Evolutionary conservation across 2,113 vertebrate species (phyloP).

Genomic region (Dromaius novaehollandiae): DNA sequence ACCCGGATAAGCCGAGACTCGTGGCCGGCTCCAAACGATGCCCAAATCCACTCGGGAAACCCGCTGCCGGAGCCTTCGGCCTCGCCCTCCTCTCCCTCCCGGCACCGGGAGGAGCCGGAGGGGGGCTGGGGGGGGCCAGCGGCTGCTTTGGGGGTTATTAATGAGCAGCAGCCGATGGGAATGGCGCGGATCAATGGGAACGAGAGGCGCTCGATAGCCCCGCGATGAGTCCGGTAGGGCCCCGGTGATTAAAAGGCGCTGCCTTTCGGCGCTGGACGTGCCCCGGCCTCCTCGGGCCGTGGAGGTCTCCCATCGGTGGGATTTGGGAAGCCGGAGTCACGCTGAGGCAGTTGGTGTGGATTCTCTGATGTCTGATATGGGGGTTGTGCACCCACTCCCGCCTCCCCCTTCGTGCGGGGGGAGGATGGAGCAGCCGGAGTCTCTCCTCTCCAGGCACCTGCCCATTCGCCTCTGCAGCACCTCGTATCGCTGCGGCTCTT

Average conservation of each 20-base stretch:
- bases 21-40: not conserved
- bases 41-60: not conserved
- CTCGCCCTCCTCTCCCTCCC: not conserved
- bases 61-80: not conserved
- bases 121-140: not conserved
- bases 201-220: conserved; percentile 71
- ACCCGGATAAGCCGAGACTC: fast-evolving
- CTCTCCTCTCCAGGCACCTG: not conserved
- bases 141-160: conserved; percentile 74
- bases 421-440: not conserved
- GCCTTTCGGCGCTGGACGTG: not conserved
- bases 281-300: too few species aligned
- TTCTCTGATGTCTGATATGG: not conserved
- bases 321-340: not conserved
- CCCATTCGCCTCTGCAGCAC: not conserved
- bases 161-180: conserved; percentile 69
- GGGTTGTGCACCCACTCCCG: not conserved
- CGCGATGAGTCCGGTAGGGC: too few species aligned
- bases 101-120: not conserved
- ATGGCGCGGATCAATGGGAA: conserved; percentile 72
- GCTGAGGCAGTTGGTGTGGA: not conserved
- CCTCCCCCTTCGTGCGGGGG: not conserved
- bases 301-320: not conserved
- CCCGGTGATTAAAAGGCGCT: not conserved
- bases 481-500: too few species aligned